Evolutionary conservation across 2,113 vertebrate species (phyloP), one percentile per base, ranked within the genome.

Genomic region (Perca fluviatilis): DNA sequence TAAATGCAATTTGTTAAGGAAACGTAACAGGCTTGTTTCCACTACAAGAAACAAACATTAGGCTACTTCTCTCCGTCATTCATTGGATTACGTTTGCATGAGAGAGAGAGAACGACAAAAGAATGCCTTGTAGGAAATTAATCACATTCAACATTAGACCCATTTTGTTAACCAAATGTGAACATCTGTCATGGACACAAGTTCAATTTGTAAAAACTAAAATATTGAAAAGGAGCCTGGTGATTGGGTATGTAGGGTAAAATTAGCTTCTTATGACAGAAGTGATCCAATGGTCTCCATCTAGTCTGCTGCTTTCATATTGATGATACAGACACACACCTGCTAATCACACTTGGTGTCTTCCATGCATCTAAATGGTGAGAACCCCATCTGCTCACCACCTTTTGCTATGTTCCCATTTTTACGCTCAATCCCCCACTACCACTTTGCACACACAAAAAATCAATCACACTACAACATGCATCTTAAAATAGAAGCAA

Each of bases 381-480:
- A 54, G 50, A 84, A 70, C 30, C 57, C 51, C 49, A 70, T 74
- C 61, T 67, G 61, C 23, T 69, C 23, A 4, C 51, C 66, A 67
- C 61, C 47, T 72, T 66, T 66, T 61, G 12, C 43, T 36, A 47
- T 63, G 15, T 67, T 49, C 49, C 51, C 46, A 53, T 71, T 46
- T 76, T 33, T 62, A 27, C 36, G 0, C 27, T 76, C 14, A 13
- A 66, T 54, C 14, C n/a, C 27, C n/a, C 5, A 23, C 19, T 5
- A 11, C 51, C n/a, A 27, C 30, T 56, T 54, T 47, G 2, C 46
- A 68, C 58, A 30, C 19, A 56, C n/a, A 2, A 14, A 56, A 12
- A 51, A 25, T 36, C 43, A 71, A 62, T 79, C 10, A 2, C 43
- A 46, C 33, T 19, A 25, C 46, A 74, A 33, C 19, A 13, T 65